Evolutionary conservation across 2,113 vertebrate species (phyloP).

Genomic region (Sapayoa aenigma): DNA sequence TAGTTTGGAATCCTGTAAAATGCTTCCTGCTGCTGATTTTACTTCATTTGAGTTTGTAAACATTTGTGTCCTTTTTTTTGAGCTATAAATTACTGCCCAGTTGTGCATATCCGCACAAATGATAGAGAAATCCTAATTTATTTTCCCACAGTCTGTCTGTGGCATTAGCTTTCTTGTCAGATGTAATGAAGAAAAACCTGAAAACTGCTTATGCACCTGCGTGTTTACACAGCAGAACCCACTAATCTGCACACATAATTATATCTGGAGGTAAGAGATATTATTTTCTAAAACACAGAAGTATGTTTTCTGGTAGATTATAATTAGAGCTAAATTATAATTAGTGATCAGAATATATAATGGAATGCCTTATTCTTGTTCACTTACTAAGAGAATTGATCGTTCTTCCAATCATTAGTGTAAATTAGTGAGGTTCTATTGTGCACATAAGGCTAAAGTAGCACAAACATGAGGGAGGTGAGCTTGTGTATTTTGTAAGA

Average conservation of each 20-base stretch:
- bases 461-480: conserved; percentile 47
- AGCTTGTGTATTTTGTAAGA: conserved; percentile 34
- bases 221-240: conserved; percentile 58
- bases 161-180: conserved; percentile 43
- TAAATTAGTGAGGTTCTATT: conserved; percentile 59
- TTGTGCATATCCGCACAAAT: background rate
- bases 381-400: conserved; percentile 21
- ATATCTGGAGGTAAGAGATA: conserved; percentile 41
- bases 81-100: conserved; percentile 1
- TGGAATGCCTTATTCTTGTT: conserved; percentile 62
- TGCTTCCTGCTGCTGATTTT: conserved; percentile 35
- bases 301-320: conserved; percentile 63
- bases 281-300: conserved; percentile 57
- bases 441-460: conserved; percentile 36
- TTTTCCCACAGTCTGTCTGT: conserved; percentile 35
- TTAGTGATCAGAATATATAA: conserved; percentile 53
- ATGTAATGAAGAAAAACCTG: conserved; percentile 58
- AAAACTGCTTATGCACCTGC: conserved; percentile 42
- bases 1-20: background rate
- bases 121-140: conserved; percentile 32
- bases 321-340: conserved; percentile 55
- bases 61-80: background rate
- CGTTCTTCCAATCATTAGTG: conserved; percentile 55
- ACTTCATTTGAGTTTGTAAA: conserved; percentile 37
- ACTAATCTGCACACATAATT: conserved; percentile 55